Conservation (phyloP, 2,113 vertebrate genomes). For the Syngnathus scovelli region DNA sequence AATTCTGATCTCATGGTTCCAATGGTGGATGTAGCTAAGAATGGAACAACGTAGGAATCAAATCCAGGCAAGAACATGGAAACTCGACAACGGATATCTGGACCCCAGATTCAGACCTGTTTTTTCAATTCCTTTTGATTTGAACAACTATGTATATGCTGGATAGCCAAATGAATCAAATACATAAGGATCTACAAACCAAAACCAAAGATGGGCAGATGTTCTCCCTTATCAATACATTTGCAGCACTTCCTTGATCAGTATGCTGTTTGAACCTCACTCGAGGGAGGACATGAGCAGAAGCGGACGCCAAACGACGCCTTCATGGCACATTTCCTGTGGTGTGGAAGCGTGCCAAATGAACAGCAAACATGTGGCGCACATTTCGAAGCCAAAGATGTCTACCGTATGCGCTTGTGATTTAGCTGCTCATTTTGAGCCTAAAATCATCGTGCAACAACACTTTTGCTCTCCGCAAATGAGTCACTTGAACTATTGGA, state of each 20-base stretch:
- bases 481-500: not conserved
- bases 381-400: not conserved
- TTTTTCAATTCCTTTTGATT: too few species aligned
- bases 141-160: too few species aligned
- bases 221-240: not conserved
- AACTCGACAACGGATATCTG: too few species aligned
- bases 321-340: slow-evolving; percentile 9
- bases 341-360: slow-evolving; percentile 1
- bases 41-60: too few species aligned
- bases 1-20: not conserved
- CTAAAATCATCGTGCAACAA: not conserved
- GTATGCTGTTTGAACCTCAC: not conserved
- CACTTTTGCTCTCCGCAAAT: slow-evolving; percentile 6
- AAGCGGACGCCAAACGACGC: not conserved
- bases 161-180: not conserved
- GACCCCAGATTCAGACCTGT: too few species aligned
- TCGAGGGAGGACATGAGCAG: not conserved
- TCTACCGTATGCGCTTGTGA: not conserved
- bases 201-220: not conserved
- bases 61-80: too few species aligned
- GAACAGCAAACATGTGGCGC: not conserved
- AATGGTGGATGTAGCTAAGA: too few species aligned
- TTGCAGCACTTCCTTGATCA: not conserved
- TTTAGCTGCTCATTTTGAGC: not conserved
- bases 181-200: not conserved